A percentile compares a stretch with the other conserved stretches of the same genome.
Conservation (phyloP, 2,888 invertebrate species). For the Watsonalla cultraria region DNA sequence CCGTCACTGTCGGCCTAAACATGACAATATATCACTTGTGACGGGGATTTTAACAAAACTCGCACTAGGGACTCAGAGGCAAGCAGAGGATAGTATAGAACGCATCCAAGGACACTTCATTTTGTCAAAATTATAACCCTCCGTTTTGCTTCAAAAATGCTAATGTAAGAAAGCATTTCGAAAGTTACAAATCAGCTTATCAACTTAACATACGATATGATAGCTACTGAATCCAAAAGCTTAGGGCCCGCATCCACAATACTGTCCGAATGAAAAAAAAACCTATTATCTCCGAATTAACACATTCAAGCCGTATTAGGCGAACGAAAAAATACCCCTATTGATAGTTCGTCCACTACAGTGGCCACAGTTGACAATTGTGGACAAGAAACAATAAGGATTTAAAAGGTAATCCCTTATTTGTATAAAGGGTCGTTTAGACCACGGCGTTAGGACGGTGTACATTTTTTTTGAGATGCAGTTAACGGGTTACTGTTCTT, state of each 20-base stretch:
- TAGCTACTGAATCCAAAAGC: no score
- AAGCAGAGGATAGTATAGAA: no score
- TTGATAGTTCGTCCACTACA: conserved; percentile 17
- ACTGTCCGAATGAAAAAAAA: not conserved
- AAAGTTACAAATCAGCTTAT: no score
- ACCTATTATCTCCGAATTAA: not conserved
- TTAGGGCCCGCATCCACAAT: not conserved
- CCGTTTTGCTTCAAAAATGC: no score
- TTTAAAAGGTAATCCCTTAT: conserved; percentile 36
- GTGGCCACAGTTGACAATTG: conserved; percentile 29
- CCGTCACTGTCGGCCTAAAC: no score
- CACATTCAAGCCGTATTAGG: not conserved
- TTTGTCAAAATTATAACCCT: no score
- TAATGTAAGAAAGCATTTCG: no score
- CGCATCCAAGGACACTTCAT: no score
- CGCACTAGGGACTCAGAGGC: no score
- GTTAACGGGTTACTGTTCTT: conserved; percentile 24
- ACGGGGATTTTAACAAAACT: no score
- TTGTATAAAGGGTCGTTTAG: conserved; percentile 26
- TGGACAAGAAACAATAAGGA: conserved; percentile 28
- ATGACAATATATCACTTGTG: no score
- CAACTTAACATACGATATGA: no score
- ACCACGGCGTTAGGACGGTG: conserved; percentile 14
- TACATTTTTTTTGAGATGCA: conserved; percentile 11
- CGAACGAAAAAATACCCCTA: conserved; percentile 18